Evolutionary conservation across 2,888 invertebrate genomes (phyloP).

Genomic region (Trisateles emortualis): DNA sequence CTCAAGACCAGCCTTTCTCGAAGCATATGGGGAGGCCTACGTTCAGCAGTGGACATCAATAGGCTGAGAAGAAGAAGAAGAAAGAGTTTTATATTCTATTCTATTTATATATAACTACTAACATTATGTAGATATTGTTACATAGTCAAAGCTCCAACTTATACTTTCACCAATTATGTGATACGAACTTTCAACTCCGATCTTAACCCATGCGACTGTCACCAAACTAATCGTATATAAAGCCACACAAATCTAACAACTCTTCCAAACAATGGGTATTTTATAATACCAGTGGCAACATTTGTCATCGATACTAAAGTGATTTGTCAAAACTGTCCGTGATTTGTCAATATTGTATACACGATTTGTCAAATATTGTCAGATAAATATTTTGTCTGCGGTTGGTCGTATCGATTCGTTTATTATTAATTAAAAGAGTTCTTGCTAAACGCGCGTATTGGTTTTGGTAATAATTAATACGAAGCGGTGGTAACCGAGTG

Average conservation of each 20-base stretch:
- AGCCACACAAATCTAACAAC: constrained; percentile 1
- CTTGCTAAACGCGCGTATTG: neutral
- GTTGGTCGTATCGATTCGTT: constrained; percentile 35
- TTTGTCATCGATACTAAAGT: constrained; percentile 38
- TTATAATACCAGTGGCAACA: constrained; percentile 26
- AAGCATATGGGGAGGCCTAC: too few species aligned
- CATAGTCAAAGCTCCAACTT: too few species aligned
- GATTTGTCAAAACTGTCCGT: constrained; percentile 42
- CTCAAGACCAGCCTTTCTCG: too few species aligned
- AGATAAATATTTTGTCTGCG: constrained; percentile 52
- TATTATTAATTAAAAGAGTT: neutral
- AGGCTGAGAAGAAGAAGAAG: too few species aligned
- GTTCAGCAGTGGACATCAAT: too few species aligned
- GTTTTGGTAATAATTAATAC: constrained; percentile 1
- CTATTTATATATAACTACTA: too few species aligned
- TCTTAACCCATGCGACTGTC: neutral
- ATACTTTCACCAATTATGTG: neutral
- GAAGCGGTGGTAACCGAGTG: too few species aligned
- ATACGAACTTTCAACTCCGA: neutral
- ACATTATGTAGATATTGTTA: too few species aligned
- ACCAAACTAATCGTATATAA: too few species aligned
- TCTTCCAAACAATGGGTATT: constrained; percentile 35
- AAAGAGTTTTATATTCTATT: too few species aligned
- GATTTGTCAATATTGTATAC: constrained; percentile 64
- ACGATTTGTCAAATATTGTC: constrained; percentile 73